Evolutionary conservation across 2,797 vertebrate genomes (phyloP).

Genomic region (Sardinella longiceps): DNA sequence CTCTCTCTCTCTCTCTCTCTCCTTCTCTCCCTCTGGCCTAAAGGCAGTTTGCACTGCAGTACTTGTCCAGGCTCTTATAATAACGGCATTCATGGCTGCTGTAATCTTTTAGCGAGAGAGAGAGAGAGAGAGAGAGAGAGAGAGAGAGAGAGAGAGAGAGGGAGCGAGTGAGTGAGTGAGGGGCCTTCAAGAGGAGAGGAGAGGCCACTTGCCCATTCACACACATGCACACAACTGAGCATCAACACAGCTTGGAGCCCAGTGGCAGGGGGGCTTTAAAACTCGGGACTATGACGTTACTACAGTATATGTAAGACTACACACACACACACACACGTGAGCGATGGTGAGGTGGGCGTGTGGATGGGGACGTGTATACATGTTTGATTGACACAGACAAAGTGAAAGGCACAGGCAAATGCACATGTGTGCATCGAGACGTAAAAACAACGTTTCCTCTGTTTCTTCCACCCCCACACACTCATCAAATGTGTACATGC

Average conservation of each 20-base stretch:
- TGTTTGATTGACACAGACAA: neutral
- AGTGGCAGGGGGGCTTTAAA: no score
- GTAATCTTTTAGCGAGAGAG: slow-evolving; percentile 49
- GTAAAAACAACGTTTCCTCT: neutral
- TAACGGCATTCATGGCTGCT: slow-evolving; percentile 71
- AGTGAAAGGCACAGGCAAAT: neutral
- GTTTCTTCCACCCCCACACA: neutral
- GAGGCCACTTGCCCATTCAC: no score
- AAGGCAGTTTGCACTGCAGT: neutral
- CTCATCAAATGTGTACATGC: neutral
- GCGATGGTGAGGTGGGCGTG: neutral
- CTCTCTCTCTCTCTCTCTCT: no score
- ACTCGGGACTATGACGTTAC: no score
- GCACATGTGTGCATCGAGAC: neutral
- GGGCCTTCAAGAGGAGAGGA: neutral
- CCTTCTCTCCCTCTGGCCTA: no score
- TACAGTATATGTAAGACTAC: neutral
- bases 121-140: neutral
- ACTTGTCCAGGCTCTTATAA: slow-evolving; percentile 69
- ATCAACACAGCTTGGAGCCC: no score
- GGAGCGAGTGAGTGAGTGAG: neutral
- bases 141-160: neutral
- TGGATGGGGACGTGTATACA: neutral
- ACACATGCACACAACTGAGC: no score
- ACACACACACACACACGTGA: no score